Percentiles rank a stretch among this genome's conserved stretches.
phyloP scores from a whole-genome alignment of 2,888 invertebrate species.

The Tetramorium bicarinatum region DNA sequence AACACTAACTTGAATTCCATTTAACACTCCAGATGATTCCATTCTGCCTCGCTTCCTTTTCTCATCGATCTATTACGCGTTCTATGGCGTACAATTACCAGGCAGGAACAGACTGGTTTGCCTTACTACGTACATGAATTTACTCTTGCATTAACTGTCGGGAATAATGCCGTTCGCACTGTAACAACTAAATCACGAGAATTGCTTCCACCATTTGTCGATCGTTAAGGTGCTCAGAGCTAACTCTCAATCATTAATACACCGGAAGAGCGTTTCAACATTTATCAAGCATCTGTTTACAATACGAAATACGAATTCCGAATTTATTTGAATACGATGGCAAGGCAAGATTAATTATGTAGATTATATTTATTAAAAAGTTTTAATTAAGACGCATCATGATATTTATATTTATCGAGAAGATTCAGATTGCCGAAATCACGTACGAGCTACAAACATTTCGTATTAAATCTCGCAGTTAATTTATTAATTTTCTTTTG shows the following conservation, averaged over 20 bases:
- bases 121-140: conserved; percentile 53
- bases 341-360: conserved; percentile 19
- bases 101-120: conserved; percentile 52
- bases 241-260: conserved; percentile 50
- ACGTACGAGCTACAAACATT: not conserved
- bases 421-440: conserved; percentile 14
- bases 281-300: conserved; percentile 36
- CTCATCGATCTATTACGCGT: conserved; percentile 57
- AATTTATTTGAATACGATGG: conserved; percentile 8
- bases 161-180: conserved; percentile 51
- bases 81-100: conserved; percentile 59
- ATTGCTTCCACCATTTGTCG: conserved; percentile 52
- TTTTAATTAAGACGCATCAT: not conserved
- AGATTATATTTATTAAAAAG: conserved; percentile 16
- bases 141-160: conserved; percentile 55
- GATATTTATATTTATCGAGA: conserved; percentile 15
- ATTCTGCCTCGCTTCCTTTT: conserved; percentile 57
- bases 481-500: conserved; percentile 50
- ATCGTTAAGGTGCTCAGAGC: conserved; percentile 50
- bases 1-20: conserved; percentile 60
- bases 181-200: conserved; percentile 55
- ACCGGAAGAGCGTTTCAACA: conserved; percentile 36
- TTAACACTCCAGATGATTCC: conserved; percentile 57
- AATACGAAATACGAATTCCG: not conserved
- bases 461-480: conserved; percentile 1